These are phyloP conservation scores for Erpetoichthys calabaricus DNA, from an alignment of 2,797 vertebrate species.

Conservation along the genomic window DNA sequence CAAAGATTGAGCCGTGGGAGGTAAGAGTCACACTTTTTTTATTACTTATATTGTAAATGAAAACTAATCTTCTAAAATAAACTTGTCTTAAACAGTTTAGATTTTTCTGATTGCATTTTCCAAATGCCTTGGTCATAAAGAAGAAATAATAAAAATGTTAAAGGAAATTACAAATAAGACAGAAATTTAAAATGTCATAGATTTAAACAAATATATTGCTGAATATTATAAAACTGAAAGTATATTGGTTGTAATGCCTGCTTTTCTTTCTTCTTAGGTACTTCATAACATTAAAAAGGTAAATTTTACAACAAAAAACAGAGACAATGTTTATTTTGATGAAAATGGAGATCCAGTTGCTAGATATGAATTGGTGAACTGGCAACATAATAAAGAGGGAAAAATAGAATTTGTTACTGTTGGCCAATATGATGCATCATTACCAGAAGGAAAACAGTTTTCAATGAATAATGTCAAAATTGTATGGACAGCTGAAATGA, in stretches of 20 bases:
- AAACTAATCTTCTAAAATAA: not conserved
- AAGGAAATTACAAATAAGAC: no score
- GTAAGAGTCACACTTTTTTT: not conserved
- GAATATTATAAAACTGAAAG: not conserved
- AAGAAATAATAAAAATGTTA: no score
- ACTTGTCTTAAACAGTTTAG: conserved; percentile 4
- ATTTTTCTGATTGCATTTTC: no score
- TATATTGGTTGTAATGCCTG: no score
- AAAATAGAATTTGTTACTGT: conserved; percentile 37
- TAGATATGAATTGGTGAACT: conserved; percentile 60
- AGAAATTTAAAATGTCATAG: not conserved
- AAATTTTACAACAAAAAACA: conserved; percentile 43
- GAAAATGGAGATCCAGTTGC: conserved; percentile 51
- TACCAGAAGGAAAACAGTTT: conserved; percentile 37
- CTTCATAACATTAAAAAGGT: conserved; percentile 42
- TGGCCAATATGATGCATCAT: conserved; percentile 48
- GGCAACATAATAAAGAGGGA: conserved; percentile 37
- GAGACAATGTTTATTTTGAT: conserved; percentile 52
- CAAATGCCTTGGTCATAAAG: no score
- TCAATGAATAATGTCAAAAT: conserved; percentile 36
- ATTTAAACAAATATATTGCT: not conserved
- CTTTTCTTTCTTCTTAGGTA: conserved; percentile 31
- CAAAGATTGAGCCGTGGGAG: conserved; percentile 5
- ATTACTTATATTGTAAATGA: not conserved
- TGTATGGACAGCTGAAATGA: conserved; percentile 32